These are phyloP conservation scores for Lindbergichthys nudifrons DNA, from an alignment of 2,797 vertebrate genomes.

Conservation along the genomic window DNA sequence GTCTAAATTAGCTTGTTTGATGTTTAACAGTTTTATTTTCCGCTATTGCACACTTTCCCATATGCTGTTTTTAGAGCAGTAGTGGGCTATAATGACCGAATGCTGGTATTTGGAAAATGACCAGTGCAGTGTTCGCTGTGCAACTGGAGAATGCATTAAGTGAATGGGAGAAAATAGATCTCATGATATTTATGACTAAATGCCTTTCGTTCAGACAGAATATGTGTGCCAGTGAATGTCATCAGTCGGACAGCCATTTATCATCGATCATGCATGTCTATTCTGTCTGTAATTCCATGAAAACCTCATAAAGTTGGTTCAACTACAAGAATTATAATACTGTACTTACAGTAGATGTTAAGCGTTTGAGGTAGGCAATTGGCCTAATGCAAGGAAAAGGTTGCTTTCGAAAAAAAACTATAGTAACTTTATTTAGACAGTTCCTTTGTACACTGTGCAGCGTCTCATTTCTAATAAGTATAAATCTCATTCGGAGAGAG, in stretches of 20 bases:
- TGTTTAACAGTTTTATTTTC: not conserved
- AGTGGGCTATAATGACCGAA: constrained; percentile 26
- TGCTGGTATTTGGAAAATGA: constrained; percentile 34
- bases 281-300: constrained; percentile 39
- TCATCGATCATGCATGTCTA: constrained; percentile 32
- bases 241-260: constrained; percentile 33
- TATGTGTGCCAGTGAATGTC: constrained; percentile 30
- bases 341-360: no score
- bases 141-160: constrained; percentile 29
- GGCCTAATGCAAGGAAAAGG: not conserved
- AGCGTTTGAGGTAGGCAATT: not conserved
- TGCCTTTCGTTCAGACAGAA: constrained; percentile 21
- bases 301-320: constrained; percentile 16
- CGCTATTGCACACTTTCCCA: constrained; percentile 24
- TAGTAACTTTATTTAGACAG: not conserved
- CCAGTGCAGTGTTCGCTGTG: not conserved
- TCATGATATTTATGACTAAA: constrained; percentile 40
- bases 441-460: not conserved
- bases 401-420: not conserved
- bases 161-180: constrained; percentile 45
- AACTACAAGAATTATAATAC: constrained; percentile 21
- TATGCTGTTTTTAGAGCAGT: constrained; percentile 9
- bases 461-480: not conserved
- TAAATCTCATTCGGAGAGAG: not conserved
- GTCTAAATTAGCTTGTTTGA: constrained; percentile 20